Evolutionary conservation across 2,888 invertebrate genomes (phyloP), one percentile per base, ranked within the genome.

Genomic region (Oithona nana): DNA sequence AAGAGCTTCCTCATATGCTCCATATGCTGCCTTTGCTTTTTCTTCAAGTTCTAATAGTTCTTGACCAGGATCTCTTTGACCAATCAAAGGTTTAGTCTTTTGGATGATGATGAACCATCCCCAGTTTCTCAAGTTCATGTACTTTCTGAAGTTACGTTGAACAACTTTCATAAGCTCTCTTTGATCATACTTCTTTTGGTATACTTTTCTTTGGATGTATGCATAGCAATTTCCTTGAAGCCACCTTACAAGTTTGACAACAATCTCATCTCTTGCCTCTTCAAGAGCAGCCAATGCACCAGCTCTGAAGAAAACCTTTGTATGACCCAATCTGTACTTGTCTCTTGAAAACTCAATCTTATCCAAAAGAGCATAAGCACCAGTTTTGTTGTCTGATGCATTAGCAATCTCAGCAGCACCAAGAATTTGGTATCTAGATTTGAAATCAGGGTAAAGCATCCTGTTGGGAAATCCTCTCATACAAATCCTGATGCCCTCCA

Each of bases 401-500:
- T 26, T 54, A 24, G 24, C 49, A 31, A 65, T 64, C 28, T 64
- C 61, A 11, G 56, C 57, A 1, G 61, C 51, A 2, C 61, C 64
- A 55, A 64, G 50, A 39, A 64, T 64, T 26, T 48, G 60, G 54
- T 64, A 64, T 57, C 64, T 62, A 20, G 6, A 30, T 77, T 95
- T 95, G 86, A 98, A 98, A 79, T 98, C 98, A 69, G 94, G 89
- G 80, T 97, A 97, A 71, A 92, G 84, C 90, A 97, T 93, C 78
- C 98, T 88, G 88, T 97, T 98, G 82, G 98, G 98, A 88, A 98
- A 98, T 76, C 98, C 98, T 83, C 90, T 90, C 80, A 97, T 88
- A 79, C 98, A 98, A 81, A 98, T 98, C 89, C 98, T 93, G 82
- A 98, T 98, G 80, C 98, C 98, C 85, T 98, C 98, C 82, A 98